Base-by-base conservation (phyloP, 2,888 invertebrate genomes). In the Drosophila koepferae region DNA sequence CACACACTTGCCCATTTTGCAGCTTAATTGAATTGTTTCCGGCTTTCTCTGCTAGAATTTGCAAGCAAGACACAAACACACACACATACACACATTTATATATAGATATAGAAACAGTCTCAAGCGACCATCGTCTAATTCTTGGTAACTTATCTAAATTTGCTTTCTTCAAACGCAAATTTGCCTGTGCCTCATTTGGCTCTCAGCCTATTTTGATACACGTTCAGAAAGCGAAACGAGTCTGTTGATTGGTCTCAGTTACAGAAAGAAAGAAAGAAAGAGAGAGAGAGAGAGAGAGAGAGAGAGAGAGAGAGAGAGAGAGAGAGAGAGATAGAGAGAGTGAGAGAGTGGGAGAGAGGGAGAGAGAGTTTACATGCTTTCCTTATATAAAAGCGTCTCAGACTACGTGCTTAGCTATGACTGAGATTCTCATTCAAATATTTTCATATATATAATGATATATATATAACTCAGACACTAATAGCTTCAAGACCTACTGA, bases 1-100 rank as follows among this genome's bases (percentile, higher is more conserved):
- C 55, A 62, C 38, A 49, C 56, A 63, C 53, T 77, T 49, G 68
- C 59, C 66, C 82, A 81, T 81, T 85, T 82, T 89, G 73, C 60
- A 86, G 73, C 72, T 80, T 89, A 90, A 91, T 90, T 90, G 91
- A 90, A 90, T 90, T 91, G 89, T 90, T 81, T 85, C 81, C 40
- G 65, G 53, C 41, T 31, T 62, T 77, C 72, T 73, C 72, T 74
- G 81, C 66, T 63, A 65, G 65, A n/a, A 71, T 66, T 77, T 66
- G 70, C 55, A 64, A 58, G 67, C 74, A 71, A 44, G 78, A n/a
- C 41, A 58, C 62, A 20, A 12, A 14, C 10, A 44, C 7, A 46
- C 59, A 46, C 20, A 44, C 34, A 23, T 20, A 56, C 23, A 38
- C 71, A 20, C n/a, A n/a, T 36, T n/a, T 7, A 54, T 9, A 31